Percentiles rank a stretch among this genome's conserved stretches.
These are phyloP conservation scores for Colletes gigas DNA, from an alignment of 1,140 invertebrate species.

Conservation along the genomic window DNA sequence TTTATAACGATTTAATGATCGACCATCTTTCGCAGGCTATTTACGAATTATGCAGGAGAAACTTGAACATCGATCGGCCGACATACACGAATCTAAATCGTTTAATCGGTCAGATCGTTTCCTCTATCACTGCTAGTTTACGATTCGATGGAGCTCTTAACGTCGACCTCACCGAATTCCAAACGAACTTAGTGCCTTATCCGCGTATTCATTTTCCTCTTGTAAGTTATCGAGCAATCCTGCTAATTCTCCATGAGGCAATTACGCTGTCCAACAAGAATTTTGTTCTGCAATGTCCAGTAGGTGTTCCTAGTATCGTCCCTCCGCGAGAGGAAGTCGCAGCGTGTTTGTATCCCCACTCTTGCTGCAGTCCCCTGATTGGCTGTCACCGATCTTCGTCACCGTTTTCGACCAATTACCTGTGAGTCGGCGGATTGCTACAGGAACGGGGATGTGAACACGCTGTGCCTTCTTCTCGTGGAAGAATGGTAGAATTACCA, in stretches of 20 bases:
- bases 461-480: too few relatives aligned
- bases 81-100: conserved; percentile 85
- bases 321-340: too few relatives aligned
- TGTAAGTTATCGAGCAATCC: conserved; percentile 71
- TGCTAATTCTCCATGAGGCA: neutral
- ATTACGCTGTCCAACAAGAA: neutral
- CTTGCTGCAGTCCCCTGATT: too few relatives aligned
- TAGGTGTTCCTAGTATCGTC: too few relatives aligned
- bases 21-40: conserved; percentile 82
- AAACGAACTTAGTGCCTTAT: conserved; percentile 88
- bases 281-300: too few relatives aligned
- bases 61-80: conserved; percentile 85
- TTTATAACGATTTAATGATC: neutral
- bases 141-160: conserved; percentile 92
- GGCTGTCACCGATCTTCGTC: too few relatives aligned
- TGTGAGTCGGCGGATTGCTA: too few relatives aligned
- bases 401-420: too few relatives aligned
- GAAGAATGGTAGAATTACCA: too few relatives aligned
- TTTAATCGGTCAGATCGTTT: conserved; percentile 85
- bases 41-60: conserved; percentile 86
- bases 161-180: conserved; percentile 92
- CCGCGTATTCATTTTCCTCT: conserved; percentile 89
- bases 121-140: conserved; percentile 90
- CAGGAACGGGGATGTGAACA: too few relatives aligned
- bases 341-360: too few relatives aligned